Base-by-base conservation (phyloP, 2,797 vertebrate genomes). In the Geotrypetes seraphini region DNA sequence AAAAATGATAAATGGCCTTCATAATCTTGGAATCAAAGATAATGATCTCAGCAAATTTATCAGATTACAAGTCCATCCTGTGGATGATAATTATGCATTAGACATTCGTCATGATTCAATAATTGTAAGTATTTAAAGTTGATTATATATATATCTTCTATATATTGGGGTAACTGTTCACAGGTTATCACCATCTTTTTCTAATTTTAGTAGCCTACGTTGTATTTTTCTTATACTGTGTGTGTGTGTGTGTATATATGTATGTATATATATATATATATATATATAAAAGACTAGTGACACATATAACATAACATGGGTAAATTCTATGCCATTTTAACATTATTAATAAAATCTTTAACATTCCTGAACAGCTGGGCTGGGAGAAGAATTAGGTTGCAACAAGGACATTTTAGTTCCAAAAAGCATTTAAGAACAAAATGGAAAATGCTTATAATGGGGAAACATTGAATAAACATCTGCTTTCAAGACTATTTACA, bases 21-120 rank as follows among this genome's bases (percentile, higher is more conserved):
- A 78, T 63, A 89, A 78, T 43, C 75, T 98, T 22, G 92, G 90
- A 30, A 79, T 98, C 45, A 76, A 68, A 62, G 82, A 73, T 47
- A 79, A 88, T 32, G 55, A 74, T 44, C 66, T 87, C 43, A 75
- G 56, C 38, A 84, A 78, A 53, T 73, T 96, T 58, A 73, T 96
- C 52, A 86, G 66, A 31, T 57, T 97, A 47, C 82, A 81, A 20
- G 34, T 86, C 38, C 79, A 63, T 21, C 39, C 60, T 19, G 60
- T 65, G 43, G 83, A 89, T 28, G 69, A 82, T 41, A 81, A 40
- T 49, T 94, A 88, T 10, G 85, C 83, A 0, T 71, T 99, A 53
- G 93, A 98, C 66, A 92, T 96, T 42, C 86, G 89, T 22, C 86
- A 95, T 68, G 66, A 88, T 37, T 84, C 92, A 1, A 76, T 99